Evolutionary conservation across 1,140 invertebrate genomes (phyloP), one percentile per base, ranked within the genome.

Genomic region (Drosophila leontia): DNA sequence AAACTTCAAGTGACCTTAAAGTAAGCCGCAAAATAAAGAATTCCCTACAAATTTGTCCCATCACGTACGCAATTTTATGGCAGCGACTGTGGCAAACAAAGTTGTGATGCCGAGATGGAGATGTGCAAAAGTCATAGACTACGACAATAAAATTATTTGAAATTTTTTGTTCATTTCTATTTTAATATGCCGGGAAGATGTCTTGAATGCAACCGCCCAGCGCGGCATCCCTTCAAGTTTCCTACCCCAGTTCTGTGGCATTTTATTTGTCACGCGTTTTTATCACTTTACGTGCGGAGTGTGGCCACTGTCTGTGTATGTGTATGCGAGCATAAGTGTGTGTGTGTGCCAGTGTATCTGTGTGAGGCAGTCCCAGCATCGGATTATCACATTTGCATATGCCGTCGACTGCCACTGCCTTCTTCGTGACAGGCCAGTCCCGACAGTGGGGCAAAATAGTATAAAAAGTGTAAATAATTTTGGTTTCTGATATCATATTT

Each of bases 311-410:
- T 67, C 19, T 6, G 26, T 34, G 69, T n/a, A 39, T 51, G 39
- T 58, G 59, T 45, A 17, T 26, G 34, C 11, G 23, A 39, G 32
- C 11, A 26, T 50, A 35, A 29, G 26, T 44, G 60, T 45, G 37
- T 47, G 51, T 32, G 44, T 35, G 56, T 26, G 23, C 55, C 19
- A 19, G 53, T 59, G 26, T 51, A 32, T 69, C 61, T 47, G 61
- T 50, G 61, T 60, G 75, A 41, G 47, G 63, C 63, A 64, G 72
- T 53, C 63, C 63, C 59, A 75, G 68, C 86, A 90, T 82, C 85
- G 88, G 85, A 88, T 88, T 88, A 88, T 88, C 85, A 90, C 85
- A 90, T 90, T 90, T 90, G 85, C 85, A 90, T 90, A 90, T 80
- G 85, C 74, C 78, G 67, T 59, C 72, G 71, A 50, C 58, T 62